These are phyloP conservation scores for Carassius gibelio DNA, from an alignment of 2,113 vertebrate genomes.

Conservation along the genomic window DNA sequence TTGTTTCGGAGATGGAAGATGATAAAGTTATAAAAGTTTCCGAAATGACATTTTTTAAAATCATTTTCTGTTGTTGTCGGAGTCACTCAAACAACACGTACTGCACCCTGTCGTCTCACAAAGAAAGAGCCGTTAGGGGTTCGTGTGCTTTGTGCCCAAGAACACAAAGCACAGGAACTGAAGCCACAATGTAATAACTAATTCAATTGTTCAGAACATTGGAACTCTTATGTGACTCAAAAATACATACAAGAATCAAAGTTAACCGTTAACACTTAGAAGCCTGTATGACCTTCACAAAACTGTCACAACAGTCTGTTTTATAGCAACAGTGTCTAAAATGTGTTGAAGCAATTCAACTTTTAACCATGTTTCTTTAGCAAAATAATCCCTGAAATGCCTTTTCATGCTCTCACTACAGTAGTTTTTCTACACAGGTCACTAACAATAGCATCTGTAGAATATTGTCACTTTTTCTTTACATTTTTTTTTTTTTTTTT, in stretches of 20 bases:
- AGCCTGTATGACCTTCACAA: background rate
- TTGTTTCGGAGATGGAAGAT: constrained; percentile 41
- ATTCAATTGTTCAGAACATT: background rate
- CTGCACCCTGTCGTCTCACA: constrained; percentile 27
- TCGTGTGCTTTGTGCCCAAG: background rate
- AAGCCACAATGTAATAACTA: constrained; percentile 12
- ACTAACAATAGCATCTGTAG: background rate
- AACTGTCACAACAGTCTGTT: background rate
- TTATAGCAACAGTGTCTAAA: background rate
- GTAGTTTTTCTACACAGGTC: background rate
- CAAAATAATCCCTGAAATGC: background rate
- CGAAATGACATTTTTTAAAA: constrained; percentile 23
- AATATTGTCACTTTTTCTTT: too few relatives aligned
- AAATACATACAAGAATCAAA: background rate
- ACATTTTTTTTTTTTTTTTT: too few relatives aligned
- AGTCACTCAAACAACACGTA: constrained; percentile 23
- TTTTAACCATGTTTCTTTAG: background rate
- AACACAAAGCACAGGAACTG: constrained; percentile 22
- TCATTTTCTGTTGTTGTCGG: constrained; percentile 31
- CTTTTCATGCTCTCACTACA: background rate
- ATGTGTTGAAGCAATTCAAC: background rate
- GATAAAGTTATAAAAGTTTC: constrained; percentile 56
- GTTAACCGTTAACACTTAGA: background rate
- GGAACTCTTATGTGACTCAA: background rate
- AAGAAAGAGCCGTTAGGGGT: constrained; percentile 32